Percentiles rank a stretch among this genome's conserved stretches.
Conservation (phyloP, 2,888 invertebrate species). For the Dryocosmus kuriphilus region DNA sequence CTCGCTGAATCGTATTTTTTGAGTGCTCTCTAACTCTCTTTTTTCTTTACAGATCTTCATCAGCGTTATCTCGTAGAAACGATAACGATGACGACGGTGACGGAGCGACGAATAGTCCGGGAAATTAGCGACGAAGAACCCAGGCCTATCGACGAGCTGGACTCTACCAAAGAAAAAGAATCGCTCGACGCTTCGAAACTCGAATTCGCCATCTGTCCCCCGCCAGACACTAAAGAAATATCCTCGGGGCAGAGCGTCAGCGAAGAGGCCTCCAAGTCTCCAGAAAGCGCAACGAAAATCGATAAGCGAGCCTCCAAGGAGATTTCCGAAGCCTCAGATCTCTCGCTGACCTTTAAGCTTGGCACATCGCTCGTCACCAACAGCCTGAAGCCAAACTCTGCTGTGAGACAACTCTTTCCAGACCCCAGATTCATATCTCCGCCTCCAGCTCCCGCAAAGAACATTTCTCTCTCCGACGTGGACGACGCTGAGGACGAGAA, state of each 20-base stretch:
- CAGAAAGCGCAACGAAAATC: slow-evolving; percentile 48
- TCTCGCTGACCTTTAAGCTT: slow-evolving; percentile 81
- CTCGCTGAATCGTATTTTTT: slow-evolving; percentile 35
- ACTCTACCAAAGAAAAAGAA: slow-evolving; percentile 49
- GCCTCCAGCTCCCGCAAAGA: slow-evolving; percentile 79
- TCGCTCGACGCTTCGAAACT: slow-evolving; percentile 44
- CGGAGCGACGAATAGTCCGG: slow-evolving; percentile 82
- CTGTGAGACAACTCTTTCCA: slow-evolving; percentile 90
- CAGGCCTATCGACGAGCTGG: slow-evolving; percentile 58
- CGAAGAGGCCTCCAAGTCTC: slow-evolving; percentile 42
- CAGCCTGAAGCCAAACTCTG: slow-evolving; percentile 86
- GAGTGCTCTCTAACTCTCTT: slow-evolving; percentile 14
- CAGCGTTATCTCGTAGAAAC: slow-evolving; percentile 83
- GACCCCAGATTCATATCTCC: slow-evolving; percentile 81
- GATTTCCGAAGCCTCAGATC: slow-evolving; percentile 76
- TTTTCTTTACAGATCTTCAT: slow-evolving; percentile 67
- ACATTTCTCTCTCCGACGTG: slow-evolving; percentile 51
- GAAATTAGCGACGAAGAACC: slow-evolving; percentile 77
- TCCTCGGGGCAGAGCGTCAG: slow-evolving; percentile 44
- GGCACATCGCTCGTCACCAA: slow-evolving; percentile 80
- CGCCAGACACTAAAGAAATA: slow-evolving; percentile 53
- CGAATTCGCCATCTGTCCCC: slow-evolving; percentile 27
- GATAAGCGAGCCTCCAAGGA: slow-evolving; percentile 54
- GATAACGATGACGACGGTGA: slow-evolving; percentile 84
- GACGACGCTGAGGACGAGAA: slow-evolving; percentile 74